Evolutionary conservation across 2,888 invertebrate genomes (phyloP).

Genomic region (Morpho helenor): DNA sequence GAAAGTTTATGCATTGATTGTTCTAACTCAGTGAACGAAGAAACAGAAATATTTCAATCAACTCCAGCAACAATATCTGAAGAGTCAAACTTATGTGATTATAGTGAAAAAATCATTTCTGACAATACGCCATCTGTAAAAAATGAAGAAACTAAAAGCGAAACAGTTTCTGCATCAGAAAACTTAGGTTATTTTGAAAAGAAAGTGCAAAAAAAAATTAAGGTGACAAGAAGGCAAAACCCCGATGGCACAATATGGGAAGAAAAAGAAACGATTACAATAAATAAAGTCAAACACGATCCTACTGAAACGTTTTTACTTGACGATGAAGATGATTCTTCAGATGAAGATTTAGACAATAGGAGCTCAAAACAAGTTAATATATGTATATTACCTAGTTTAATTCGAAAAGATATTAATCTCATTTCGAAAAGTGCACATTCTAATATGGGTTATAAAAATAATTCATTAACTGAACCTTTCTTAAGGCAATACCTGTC

Average conservation of each 20-base stretch:
- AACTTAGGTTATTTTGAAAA: conserved; percentile 39
- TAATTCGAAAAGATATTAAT: conserved; percentile 25
- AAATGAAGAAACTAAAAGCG: conserved; percentile 7
- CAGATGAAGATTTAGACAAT: conserved; percentile 25
- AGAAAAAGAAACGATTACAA: conserved; percentile 35
- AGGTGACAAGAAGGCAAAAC: conserved; percentile 35
- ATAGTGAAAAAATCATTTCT: conserved; percentile 3
- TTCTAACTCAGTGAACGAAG: not conserved
- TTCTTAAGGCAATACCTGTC: conserved; percentile 28
- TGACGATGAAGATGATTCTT: conserved; percentile 28
- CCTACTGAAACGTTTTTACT: conserved; percentile 28
- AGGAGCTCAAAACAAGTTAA: conserved; percentile 24
- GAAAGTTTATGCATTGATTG: conserved; percentile 13
- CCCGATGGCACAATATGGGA: conserved; percentile 42
- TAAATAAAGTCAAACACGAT: conserved; percentile 33
- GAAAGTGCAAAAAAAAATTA: conserved; percentile 37
- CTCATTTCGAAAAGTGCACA: conserved; percentile 19
- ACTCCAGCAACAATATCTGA: not conserved
- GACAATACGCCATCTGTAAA: not conserved
- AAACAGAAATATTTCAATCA: not conserved
- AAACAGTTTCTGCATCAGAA: conserved; percentile 11
- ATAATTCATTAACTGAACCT: conserved; percentile 12
- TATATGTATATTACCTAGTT: conserved; percentile 21
- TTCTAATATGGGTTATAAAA: conserved; percentile 24
- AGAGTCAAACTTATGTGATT: not conserved